Evolutionary conservation across 2,113 vertebrate genomes (phyloP), one percentile per base, ranked within the genome.

Genomic region (Siphamia tubifer): DNA sequence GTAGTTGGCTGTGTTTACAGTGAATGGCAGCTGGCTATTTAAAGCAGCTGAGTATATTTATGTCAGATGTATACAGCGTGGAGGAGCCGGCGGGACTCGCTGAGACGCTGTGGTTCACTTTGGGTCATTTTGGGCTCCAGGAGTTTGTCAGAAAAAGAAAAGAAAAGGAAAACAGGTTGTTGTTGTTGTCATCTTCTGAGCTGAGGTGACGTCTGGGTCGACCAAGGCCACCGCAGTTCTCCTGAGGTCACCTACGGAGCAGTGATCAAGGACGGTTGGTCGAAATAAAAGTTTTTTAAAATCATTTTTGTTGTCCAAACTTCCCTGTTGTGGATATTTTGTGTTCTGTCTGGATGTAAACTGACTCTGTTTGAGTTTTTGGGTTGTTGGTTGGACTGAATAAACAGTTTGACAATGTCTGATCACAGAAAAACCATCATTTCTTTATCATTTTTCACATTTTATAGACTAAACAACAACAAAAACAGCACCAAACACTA

Each of bases 1-100:
- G 65, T 55, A 32, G 68, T 21, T 30, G 53, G 28, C 64, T 69
- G 60, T 85, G 79, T 86, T 88, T 84, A 83, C 79, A 53, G 8
- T 71, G 67, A 51, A 38, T 17, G 52, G 67, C 44, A 61, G 61
- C 52, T n/a, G 61, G 43, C 77, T 83, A 81, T 86, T 86, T 81
- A 62, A 77, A 66, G 70, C 45, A 2, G 25, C 54, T 23, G 12
- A 0, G 35, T 64, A 62, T 87, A 72, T 82, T 82, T 82, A 72
- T 80, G 73, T 75, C 58, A 24, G 55, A 64, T 67, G 79, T 82
- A 61, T 68, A 82, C 79, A 79, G 68, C 52, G 7, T 6, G 27
- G 20, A 76, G 84, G 77, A 81, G 77, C 66, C 83, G 68, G 67
- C 77, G 57, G 36, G 64, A 15, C 79, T 38, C 63, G 9, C 38